Evolutionary conservation across 2,888 invertebrate genomes (phyloP).

Genomic region (Phymatocera aterrima): DNA sequence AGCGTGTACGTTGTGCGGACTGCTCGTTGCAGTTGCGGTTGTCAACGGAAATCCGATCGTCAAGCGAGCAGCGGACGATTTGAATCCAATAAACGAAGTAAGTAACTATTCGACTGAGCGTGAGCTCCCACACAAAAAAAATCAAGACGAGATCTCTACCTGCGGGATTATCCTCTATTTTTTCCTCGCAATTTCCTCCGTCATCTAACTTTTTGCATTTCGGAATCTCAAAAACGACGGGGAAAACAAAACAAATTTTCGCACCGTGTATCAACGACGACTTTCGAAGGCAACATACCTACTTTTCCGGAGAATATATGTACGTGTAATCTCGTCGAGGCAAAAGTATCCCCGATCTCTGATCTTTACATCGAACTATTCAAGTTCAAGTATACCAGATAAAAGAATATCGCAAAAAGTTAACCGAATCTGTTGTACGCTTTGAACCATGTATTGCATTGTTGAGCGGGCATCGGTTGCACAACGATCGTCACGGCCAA

Average conservation of each 20-base stretch:
- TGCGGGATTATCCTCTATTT: too few species aligned
- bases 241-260: too few species aligned
- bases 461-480: not conserved
- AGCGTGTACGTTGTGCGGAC: conserved; percentile 57
- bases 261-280: too few species aligned
- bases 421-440: not conserved
- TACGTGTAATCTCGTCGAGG: too few species aligned
- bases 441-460: not conserved
- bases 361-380: not conserved
- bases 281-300: too few species aligned
- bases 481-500: conserved; percentile 19
- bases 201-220: too few species aligned
- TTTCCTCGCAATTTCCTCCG: too few species aligned
- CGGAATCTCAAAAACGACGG: too few species aligned
- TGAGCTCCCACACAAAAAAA: too few species aligned
- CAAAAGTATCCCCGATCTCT: too few species aligned
- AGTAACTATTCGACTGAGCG: conserved; percentile 53
- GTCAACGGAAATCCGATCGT: conserved; percentile 63
- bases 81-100: conserved; percentile 71
- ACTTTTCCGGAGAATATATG: too few species aligned
- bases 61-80: conserved; percentile 66
- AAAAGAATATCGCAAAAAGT: not conserved
- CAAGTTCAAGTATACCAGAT: conserved; percentile 1
- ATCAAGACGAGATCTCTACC: too few species aligned
- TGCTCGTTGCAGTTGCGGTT: conserved; percentile 58